Base-by-base conservation (phyloP, 2,113 vertebrate genomes). In the Notothenia coriiceps region DNA sequence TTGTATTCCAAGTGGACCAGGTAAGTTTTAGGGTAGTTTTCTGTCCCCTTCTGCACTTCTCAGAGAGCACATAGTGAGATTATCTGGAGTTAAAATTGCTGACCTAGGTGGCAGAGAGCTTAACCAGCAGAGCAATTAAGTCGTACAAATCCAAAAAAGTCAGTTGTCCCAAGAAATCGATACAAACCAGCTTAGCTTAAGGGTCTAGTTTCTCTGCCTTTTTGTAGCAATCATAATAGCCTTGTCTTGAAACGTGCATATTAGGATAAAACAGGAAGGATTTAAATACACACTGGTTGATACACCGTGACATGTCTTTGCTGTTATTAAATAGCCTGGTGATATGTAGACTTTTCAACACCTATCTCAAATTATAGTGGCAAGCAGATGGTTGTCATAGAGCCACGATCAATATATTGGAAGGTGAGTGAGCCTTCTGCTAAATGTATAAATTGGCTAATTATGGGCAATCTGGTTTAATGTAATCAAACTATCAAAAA, bases 101-200 rank as follows among this genome's bases (percentile, higher is more conserved):
- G 90, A 92, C 80, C 90, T 64, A 1, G 44, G 61, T 52, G 61
- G 22, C 83, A 17, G 10, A 57, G 71, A 62, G 60, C 61, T 89
- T 86, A 85, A 80, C 80, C 86, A 73, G 54, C 63, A 67, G 70
- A 85, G 85, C 35, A 90, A 90, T 91, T 89, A 88, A 90, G 87
- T 86, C 69, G 5, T 25, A 52, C 77, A 89, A 88, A 86, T 86
- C 85, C 46, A 22, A 83, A 75, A 29, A 49, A 57, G 69, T 15
- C 83, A 80, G 74, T 70, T 50, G 62, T 79, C 55, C 0, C 2
- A 9, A 33, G 5, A 85, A 71, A 85, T 71, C 69, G 75, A 84
- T 65, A 70, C 61, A 81, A 80, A 75, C 67, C 29, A 73, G 64
- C 66, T 83, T 49, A 62, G 70, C 40, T 35, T 66, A 25, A 59